A percentile compares a stretch with the other conserved stretches of the same genome.
These are phyloP conservation scores for Ceyx melanurus DNA, from an alignment of 2,113 vertebrate species.

Conservation along the genomic window DNA sequence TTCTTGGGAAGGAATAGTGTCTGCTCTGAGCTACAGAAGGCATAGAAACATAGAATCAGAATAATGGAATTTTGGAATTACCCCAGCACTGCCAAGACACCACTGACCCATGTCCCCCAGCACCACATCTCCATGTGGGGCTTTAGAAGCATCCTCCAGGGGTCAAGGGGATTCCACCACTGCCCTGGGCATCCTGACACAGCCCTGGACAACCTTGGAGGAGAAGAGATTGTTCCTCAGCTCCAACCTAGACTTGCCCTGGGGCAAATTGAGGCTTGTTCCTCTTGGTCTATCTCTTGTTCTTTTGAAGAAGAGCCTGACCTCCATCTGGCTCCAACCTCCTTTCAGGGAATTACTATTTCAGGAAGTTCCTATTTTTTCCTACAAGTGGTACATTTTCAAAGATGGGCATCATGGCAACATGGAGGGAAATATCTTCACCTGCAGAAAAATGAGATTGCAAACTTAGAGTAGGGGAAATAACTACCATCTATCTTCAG, in stretches of 20 bases:
- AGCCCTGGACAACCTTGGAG: no score
- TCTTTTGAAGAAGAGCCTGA: no score
- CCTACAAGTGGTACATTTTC: background rate
- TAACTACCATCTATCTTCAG: background rate
- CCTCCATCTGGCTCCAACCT: background rate
- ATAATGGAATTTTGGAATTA: background rate
- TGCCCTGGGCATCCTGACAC: no score
- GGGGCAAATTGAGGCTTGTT: no score
- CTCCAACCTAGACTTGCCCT: no score
- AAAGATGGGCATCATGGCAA: background rate
- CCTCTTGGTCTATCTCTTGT: no score
- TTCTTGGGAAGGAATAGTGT: background rate
- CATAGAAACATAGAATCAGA: background rate
- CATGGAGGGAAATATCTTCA: background rate
- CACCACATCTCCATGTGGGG: no score
- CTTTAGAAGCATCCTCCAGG: no score
- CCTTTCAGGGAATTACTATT: background rate
- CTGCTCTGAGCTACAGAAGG: background rate
- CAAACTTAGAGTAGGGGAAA: background rate
- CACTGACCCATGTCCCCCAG: no score
- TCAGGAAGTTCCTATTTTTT: background rate
- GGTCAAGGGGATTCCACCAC: no score
- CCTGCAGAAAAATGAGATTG: background rate
- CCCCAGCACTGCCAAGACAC: no score
- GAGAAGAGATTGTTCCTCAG: no score